A percentile compares a stretch with the other conserved stretches of the same genome.
Evolutionary conservation across 53 echinoderm and acorn worm species (phyloP).

Genomic region (Astropecten irregularis): DNA sequence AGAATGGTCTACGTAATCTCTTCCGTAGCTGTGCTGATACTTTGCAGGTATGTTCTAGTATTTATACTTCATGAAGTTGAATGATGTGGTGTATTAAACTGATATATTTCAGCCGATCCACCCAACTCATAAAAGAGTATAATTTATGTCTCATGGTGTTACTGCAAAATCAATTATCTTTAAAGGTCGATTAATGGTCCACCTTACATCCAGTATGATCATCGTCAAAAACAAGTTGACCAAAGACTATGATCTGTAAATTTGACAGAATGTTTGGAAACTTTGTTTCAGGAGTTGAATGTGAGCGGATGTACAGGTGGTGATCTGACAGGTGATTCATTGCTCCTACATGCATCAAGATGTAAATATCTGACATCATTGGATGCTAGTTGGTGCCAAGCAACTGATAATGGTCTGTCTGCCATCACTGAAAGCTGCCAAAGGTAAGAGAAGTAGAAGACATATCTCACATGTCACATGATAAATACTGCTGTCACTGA

Average conservation of each 20-base stretch:
- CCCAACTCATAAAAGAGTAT: too few species aligned
- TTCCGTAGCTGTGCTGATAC: conserved; percentile 85
- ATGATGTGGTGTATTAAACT: too few species aligned
- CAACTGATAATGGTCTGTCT: conserved; percentile 86
- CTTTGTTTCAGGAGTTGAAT: conserved; percentile 70
- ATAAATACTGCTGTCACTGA: too few species aligned
- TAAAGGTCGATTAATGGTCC: too few species aligned
- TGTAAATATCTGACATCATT: conserved; percentile 69
- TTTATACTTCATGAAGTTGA: too few species aligned
- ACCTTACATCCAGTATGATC: too few species aligned
- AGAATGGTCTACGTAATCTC: conserved; percentile 86
- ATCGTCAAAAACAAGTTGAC: too few species aligned
- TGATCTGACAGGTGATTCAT: conserved; percentile 80
- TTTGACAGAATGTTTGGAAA: background rate
- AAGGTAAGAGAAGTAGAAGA: too few species aligned
- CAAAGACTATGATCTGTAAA: background rate
- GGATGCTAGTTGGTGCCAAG: conserved; percentile 93
- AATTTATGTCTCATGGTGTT: too few species aligned
- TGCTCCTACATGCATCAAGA: conserved; percentile 84
- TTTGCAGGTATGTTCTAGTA: conserved; percentile 53
- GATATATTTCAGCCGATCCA: too few species aligned
- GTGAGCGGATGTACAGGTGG: conserved; percentile 86
- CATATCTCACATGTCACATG: too few species aligned
- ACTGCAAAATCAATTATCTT: too few species aligned
- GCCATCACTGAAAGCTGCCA: conserved; percentile 74